Conservation (phyloP, 2,888 invertebrate genomes). For the Elysia crispata region DNA sequence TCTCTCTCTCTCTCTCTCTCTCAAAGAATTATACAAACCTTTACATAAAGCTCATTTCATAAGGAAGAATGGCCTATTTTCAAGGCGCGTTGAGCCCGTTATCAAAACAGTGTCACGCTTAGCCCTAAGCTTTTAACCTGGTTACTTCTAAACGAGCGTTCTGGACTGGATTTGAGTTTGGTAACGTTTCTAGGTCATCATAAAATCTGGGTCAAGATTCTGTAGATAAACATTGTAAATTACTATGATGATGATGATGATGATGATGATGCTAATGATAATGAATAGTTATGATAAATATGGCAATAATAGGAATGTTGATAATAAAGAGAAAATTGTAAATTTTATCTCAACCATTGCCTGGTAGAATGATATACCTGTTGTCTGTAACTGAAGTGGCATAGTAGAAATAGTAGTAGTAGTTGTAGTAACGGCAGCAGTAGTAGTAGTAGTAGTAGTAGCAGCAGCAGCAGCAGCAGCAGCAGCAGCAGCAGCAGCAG, state of each 20-base stretch:
- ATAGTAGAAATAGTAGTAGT: too few relatives aligned
- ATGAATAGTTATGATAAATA: background rate
- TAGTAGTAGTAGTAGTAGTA: constrained; percentile 32
- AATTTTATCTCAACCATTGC: too few relatives aligned
- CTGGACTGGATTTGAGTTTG: too few relatives aligned
- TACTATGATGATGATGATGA: background rate
- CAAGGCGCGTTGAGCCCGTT: too few relatives aligned
- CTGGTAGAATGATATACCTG: too few relatives aligned
- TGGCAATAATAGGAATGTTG: background rate
- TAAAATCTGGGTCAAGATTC: too few relatives aligned
- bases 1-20: background rate
- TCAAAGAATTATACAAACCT: background rate
- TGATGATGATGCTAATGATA: background rate
- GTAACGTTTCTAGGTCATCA: too few relatives aligned
- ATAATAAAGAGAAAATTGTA: background rate
- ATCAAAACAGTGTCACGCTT: too few relatives aligned
- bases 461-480: constrained; percentile 43
- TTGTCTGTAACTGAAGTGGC: too few relatives aligned
- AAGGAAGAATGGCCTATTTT: background rate
- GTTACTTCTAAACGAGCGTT: too few relatives aligned
- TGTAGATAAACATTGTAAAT: too few relatives aligned
- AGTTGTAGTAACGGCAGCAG: constrained; percentile 34
- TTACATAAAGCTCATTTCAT: background rate
- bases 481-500: constrained; percentile 43
- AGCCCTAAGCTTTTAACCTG: too few relatives aligned